These are phyloP conservation scores for Channa maculata DNA, from an alignment of 2,113 vertebrate species.

Conservation along the genomic window DNA sequence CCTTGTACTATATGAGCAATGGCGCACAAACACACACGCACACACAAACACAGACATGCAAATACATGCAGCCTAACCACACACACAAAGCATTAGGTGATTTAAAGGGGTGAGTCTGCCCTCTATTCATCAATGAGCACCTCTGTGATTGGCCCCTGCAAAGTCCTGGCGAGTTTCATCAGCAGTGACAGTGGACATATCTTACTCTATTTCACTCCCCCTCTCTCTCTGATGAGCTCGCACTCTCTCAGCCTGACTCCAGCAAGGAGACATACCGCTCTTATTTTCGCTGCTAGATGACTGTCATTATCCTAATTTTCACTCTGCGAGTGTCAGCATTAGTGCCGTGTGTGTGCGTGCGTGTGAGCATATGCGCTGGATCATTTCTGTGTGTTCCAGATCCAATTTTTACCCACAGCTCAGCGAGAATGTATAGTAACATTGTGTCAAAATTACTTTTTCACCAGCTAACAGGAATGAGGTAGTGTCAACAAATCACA, in stretches of 20 bases:
- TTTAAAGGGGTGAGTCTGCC: slow-evolving; percentile 37
- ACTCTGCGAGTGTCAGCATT: slow-evolving; percentile 29
- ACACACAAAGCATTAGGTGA: slow-evolving; percentile 39
- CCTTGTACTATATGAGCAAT: slow-evolving; percentile 2
- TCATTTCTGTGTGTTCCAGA: background rate
- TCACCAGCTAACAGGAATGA: background rate
- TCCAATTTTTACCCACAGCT: background rate
- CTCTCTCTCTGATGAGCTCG: slow-evolving; percentile 52
- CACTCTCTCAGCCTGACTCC: slow-evolving; percentile 45
- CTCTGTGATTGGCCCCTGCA: slow-evolving; percentile 47
- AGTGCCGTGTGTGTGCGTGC: slow-evolving; percentile 10
- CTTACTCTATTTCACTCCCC: slow-evolving; percentile 24
- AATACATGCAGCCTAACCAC: slow-evolving; percentile 6
- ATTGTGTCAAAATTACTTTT: background rate
- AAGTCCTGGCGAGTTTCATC: slow-evolving; percentile 57
- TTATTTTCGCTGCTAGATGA: slow-evolving; percentile 54
- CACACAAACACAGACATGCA: background rate
- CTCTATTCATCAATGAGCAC: slow-evolving; percentile 53
- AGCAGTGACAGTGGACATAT: slow-evolving; percentile 57
- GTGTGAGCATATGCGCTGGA: background rate
- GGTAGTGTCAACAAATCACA: background rate
- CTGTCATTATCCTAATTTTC: slow-evolving; percentile 65
- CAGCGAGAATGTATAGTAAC: background rate
- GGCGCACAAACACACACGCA: slow-evolving; percentile 7
- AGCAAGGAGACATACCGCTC: slow-evolving; percentile 46